These are phyloP conservation scores for Enteromius viviparus DNA, from an alignment of 2,797 vertebrate genomes.

Conservation along the genomic window DNA sequence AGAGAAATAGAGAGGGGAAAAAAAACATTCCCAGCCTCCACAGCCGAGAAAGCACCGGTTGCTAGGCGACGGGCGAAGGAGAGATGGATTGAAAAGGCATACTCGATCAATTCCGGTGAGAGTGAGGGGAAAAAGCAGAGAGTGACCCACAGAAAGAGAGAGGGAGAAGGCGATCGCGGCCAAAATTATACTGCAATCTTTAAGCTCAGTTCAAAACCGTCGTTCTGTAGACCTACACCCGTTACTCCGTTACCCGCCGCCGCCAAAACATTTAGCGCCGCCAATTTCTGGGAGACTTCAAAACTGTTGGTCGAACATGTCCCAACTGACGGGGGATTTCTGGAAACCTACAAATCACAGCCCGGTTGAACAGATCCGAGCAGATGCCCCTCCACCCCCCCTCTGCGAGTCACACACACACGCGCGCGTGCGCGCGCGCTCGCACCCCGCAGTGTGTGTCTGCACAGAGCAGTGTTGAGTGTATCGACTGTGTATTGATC, in stretches of 20 bases:
- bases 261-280: constrained; percentile 73
- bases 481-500: constrained; percentile 85
- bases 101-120: constrained; percentile 85
- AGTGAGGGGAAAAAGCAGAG: constrained; percentile 62
- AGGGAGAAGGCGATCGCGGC: constrained; percentile 39
- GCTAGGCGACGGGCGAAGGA: constrained; percentile 82
- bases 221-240: neutral
- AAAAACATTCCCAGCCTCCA: constrained; percentile 72
- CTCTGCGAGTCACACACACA: constrained; percentile 54
- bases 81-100: constrained; percentile 85
- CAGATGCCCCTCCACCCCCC: constrained; percentile 56
- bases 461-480: constrained; percentile 79
- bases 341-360: constrained; percentile 57
- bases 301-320: constrained; percentile 8
- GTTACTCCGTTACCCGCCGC: constrained; percentile 16
- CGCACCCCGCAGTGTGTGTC: constrained; percentile 53
- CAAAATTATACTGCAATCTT: constrained; percentile 28
- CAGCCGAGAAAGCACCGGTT: constrained; percentile 83
- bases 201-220: neutral
- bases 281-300: constrained; percentile 66
- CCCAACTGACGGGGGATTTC: constrained; percentile 28
- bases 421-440: constrained; percentile 12
- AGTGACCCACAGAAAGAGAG: constrained; percentile 54
- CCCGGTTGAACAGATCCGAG: constrained; percentile 61
- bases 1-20: constrained; percentile 38